Conservation (phyloP, 2,888 invertebrate genomes). For the Tinea semifulvella region DNA sequence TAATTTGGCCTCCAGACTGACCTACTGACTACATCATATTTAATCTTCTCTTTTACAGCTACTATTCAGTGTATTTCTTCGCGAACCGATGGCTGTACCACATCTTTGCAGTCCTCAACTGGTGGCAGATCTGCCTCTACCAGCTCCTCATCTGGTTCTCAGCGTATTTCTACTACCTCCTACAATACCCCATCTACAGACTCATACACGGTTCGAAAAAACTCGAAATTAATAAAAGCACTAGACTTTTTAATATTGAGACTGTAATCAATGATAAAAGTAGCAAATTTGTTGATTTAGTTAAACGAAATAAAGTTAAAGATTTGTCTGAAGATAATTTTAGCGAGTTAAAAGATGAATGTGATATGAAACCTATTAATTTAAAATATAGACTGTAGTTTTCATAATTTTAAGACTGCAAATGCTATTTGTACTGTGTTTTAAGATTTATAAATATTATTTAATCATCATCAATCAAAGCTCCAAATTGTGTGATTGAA, state of each 20-base stretch:
- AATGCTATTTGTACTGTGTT: too few species aligned
- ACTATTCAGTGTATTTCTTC: slow-evolving; percentile 53
- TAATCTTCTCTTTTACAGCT: slow-evolving; percentile 35
- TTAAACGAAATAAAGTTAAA: not conserved
- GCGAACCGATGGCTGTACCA: slow-evolving; percentile 59
- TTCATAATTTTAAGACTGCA: too few species aligned
- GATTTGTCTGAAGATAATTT: not conserved
- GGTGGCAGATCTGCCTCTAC: slow-evolving; percentile 56
- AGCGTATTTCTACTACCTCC: slow-evolving; percentile 39
- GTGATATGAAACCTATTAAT: slow-evolving; percentile 9
- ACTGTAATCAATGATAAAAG: slow-evolving; percentile 16
- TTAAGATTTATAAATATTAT: too few species aligned
- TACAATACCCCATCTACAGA: slow-evolving; percentile 48
- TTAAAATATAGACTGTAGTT: slow-evolving; percentile 5
- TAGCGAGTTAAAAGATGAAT: not conserved
- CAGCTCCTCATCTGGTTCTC: slow-evolving; percentile 42
- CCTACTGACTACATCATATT: too few species aligned
- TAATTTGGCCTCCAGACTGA: too few species aligned
- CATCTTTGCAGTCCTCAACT: slow-evolving; percentile 57
- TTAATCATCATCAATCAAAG: too few species aligned
- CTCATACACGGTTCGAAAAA: slow-evolving; percentile 40
- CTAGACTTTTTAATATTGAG: not conserved
- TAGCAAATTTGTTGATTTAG: slow-evolving; percentile 13
- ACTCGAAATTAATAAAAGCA: not conserved
- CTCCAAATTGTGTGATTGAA: too few species aligned